A percentile compares a stretch with the other conserved stretches of the same genome.
Evolutionary conservation across 2,888 invertebrate genomes (phyloP).

Genomic region (Cheilosia vulpina): DNA sequence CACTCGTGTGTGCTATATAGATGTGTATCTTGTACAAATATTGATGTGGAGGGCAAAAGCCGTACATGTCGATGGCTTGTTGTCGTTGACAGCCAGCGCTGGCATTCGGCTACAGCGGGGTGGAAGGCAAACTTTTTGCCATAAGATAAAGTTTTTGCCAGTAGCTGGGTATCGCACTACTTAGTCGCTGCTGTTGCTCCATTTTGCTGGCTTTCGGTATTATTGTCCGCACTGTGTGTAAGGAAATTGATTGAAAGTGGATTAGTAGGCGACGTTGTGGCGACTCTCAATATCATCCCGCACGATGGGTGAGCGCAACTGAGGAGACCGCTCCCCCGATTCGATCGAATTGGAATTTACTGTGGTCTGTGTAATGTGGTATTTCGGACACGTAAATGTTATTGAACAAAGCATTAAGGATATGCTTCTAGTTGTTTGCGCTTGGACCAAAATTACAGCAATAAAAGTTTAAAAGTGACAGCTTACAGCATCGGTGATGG

Average conservation of each 20-base stretch:
- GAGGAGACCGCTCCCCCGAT: constrained; percentile 22
- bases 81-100: constrained; percentile 27
- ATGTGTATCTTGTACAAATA: constrained; percentile 37
- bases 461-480: constrained; percentile 67
- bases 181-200: constrained; percentile 64
- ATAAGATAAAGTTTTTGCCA: constrained; percentile 63
- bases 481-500: constrained; percentile 33
- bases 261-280: constrained; percentile 68
- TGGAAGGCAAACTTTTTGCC: constrained; percentile 52
- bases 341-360: constrained; percentile 52
- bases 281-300: constrained; percentile 61
- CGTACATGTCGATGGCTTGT: constrained; percentile 22
- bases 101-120: constrained; percentile 23
- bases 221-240: constrained; percentile 49
- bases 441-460: constrained; percentile 56
- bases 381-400: constrained; percentile 70
- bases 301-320: background rate
- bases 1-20: constrained; percentile 2
- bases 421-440: constrained; percentile 60
- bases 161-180: constrained; percentile 53
- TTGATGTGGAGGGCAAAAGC: constrained; percentile 47
- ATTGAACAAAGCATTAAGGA: constrained; percentile 61
- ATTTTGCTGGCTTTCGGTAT: constrained; percentile 44
- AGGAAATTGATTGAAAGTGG: constrained; percentile 70
- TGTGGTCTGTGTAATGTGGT: constrained; percentile 62